These are phyloP conservation scores for Dissostichus mawsoni DNA, from an alignment of 2,113 vertebrate genomes.

Conservation along the genomic window DNA sequence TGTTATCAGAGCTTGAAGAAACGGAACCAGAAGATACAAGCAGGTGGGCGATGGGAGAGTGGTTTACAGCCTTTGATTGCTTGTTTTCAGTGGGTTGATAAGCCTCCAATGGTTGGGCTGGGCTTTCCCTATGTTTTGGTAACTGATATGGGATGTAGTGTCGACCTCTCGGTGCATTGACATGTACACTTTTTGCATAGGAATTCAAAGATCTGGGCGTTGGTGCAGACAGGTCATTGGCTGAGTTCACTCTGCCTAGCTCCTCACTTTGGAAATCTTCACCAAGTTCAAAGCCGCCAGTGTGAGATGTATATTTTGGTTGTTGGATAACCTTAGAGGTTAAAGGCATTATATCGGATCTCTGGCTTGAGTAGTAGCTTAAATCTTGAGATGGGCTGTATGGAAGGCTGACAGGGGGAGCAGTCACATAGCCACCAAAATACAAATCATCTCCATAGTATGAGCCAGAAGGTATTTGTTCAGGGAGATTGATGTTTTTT, in stretches of 20 bases:
- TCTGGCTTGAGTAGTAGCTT: slow-evolving; percentile 9
- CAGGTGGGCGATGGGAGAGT: background rate
- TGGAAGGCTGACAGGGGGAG: background rate
- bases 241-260: background rate
- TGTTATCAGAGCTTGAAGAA: slow-evolving; percentile 9
- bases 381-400: slow-evolving; percentile 10
- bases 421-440: background rate
- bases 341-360: background rate
- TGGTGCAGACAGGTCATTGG: background rate
- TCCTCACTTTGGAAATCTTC: slow-evolving; percentile 4
- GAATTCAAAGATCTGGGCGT: slow-evolving; percentile 16
- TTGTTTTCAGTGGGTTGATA: slow-evolving; percentile 7
- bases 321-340: slow-evolving; percentile 4
- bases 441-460: slow-evolving; percentile 2
- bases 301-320: background rate
- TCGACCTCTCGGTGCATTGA: slow-evolving; percentile 14
- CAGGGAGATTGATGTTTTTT: background rate
- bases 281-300: slow-evolving; percentile 3
- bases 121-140: background rate
- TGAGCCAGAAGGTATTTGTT: background rate
- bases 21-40: background rate
- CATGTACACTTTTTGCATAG: slow-evolving; percentile 3
- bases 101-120: background rate
- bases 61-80: background rate
- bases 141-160: background rate